These are phyloP conservation scores for Tragelaphus imberbis DNA, from an alignment of 2,113 vertebrate species.

Conservation along the genomic window DNA sequence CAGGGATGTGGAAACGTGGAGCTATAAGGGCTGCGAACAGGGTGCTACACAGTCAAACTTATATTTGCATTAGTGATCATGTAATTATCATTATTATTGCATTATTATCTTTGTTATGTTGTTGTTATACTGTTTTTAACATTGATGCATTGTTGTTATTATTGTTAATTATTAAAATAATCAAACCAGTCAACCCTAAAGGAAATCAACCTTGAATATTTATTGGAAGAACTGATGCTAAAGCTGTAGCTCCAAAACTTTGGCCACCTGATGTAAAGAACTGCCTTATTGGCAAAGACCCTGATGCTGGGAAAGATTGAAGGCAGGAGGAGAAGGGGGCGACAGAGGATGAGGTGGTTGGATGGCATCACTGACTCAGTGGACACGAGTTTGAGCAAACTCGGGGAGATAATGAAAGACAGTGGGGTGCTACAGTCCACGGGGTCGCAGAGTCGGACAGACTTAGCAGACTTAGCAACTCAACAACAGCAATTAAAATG, in stretches of 20 bases:
- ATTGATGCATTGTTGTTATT: not conserved
- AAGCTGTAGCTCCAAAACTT: not conserved
- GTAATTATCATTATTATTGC: accelerated
- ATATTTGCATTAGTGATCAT: accelerated
- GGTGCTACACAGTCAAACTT: accelerated
- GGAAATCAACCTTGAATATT: not conserved
- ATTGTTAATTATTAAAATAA: not conserved
- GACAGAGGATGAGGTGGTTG: not conserved
- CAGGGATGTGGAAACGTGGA: not conserved
- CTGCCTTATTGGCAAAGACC: not conserved
- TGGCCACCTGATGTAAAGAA: not conserved
- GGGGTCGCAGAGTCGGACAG: accelerated
- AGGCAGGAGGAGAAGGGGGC: not conserved
- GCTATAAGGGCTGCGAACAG: accelerated
- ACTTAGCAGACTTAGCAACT: not conserved
- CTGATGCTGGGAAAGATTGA: not conserved
- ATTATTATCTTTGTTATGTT: no score
- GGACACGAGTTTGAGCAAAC: not conserved
- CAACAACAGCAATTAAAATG: not conserved
- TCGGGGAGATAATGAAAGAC: not conserved
- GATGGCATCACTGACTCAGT: not conserved
- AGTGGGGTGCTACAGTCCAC: not conserved
- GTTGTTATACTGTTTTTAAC: not conserved
- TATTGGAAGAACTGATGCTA: not conserved
- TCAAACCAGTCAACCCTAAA: not conserved